These are phyloP conservation scores for Urechis unicinctus DNA, from an alignment of 2,888 invertebrate species.

Conservation along the genomic window DNA sequence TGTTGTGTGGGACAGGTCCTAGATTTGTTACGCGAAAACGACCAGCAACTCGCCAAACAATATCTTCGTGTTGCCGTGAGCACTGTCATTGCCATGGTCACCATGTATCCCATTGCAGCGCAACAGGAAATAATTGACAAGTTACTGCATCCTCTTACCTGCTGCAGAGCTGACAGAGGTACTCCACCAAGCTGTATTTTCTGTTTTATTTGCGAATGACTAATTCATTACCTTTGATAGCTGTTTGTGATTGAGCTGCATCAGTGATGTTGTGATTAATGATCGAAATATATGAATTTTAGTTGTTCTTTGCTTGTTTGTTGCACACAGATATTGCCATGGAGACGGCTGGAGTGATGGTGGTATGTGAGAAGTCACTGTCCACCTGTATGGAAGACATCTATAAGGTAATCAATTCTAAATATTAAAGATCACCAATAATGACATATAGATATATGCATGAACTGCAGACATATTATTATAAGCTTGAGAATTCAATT, in stretches of 20 bases:
- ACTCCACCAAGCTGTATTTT: too few species aligned
- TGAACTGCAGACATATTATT: too few species aligned
- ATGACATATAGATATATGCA: too few species aligned
- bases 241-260: too few species aligned
- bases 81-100: constrained; percentile 27
- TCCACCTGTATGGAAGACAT: background rate
- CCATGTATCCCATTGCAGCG: constrained; percentile 22
- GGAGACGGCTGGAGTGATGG: background rate
- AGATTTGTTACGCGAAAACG: constrained; percentile 25
- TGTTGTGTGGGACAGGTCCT: constrained; percentile 26
- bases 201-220: too few species aligned
- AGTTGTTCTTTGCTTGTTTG: background rate
- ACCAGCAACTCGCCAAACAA: constrained; percentile 22
- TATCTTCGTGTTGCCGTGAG: constrained; percentile 29
- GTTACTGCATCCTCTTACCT: constrained; percentile 26
- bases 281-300: background rate
- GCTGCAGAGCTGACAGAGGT: constrained; percentile 12
- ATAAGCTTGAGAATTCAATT: too few species aligned
- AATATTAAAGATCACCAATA: background rate
- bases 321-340: constrained; percentile 26
- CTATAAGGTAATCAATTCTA: background rate
- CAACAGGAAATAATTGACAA: constrained; percentile 23
- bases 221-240: too few species aligned
- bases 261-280: too few species aligned
- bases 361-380: background rate